A percentile compares a stretch with the other conserved stretches of the same genome.
Evolutionary conservation across 2,888 invertebrate genomes (phyloP).

Genomic region (Sicus ferrugineus): DNA sequence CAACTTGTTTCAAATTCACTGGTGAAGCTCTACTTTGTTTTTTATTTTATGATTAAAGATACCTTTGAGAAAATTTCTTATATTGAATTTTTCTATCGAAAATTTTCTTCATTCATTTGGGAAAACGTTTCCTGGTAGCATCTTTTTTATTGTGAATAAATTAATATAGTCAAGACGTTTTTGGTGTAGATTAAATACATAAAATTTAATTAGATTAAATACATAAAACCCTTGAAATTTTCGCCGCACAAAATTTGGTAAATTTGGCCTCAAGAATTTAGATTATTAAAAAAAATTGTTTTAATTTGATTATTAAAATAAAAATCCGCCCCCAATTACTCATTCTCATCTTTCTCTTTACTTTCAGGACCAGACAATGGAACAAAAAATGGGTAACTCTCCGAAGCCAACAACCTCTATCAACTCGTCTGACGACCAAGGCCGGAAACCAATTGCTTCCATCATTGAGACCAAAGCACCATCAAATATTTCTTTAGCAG

Average conservation of each 20-base stretch:
- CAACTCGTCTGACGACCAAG: slow-evolving; percentile 53
- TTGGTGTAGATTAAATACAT: no score
- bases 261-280: no score
- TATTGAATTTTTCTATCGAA: neutral
- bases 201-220: neutral
- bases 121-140: neutral
- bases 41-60: no score
- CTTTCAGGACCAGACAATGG: slow-evolving; percentile 86
- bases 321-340: no score
- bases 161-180: no score
- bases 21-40: no score
- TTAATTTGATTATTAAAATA: no score
- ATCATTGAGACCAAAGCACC: slow-evolving; percentile 67
- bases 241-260: no score
- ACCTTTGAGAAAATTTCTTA: no score
- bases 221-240: no score
- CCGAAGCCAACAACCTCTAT: slow-evolving; percentile 64
- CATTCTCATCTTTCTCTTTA: slow-evolving; percentile 25
- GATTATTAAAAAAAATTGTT: no score
- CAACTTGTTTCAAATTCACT: neutral
- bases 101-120: neutral
- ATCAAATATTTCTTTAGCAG: slow-evolving; percentile 61
- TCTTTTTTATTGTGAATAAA: no score
- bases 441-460: slow-evolving; percentile 65
- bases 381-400: slow-evolving; percentile 84